Evolutionary conservation across 2,888 invertebrate species (phyloP).

Genomic region (Amiota mariae): DNA sequence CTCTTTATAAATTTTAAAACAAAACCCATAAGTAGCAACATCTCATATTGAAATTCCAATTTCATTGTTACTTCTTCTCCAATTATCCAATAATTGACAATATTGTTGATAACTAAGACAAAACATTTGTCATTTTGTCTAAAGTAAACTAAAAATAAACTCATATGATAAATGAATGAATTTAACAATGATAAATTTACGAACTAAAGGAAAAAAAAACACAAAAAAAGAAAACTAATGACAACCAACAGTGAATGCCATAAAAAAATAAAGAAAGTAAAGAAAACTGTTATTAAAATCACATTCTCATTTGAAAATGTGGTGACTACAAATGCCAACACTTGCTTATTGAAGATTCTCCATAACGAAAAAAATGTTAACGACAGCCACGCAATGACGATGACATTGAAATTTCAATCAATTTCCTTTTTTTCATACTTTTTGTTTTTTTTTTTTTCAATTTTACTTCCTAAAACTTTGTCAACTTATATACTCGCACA

Average conservation of each 20-base stretch:
- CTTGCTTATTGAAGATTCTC: background rate
- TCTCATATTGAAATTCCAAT: too few species aligned
- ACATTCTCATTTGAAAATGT: background rate
- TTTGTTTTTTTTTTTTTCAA: background rate
- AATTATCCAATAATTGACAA: too few species aligned
- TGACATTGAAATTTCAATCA: conserved; percentile 12
- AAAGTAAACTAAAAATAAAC: too few species aligned
- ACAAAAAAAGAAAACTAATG: too few species aligned
- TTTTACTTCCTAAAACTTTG: background rate
- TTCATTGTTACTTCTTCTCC: too few species aligned
- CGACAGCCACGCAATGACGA: background rate
- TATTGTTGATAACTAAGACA: too few species aligned
- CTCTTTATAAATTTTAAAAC: too few species aligned
- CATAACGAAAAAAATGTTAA: background rate
- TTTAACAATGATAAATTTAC: too few species aligned
- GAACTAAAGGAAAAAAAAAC: too few species aligned
- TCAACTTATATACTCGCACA: background rate
- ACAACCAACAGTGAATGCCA: background rate
- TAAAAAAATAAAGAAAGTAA: background rate
- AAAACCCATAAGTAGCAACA: too few species aligned
- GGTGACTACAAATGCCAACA: conserved; percentile 8
- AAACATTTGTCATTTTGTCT: too few species aligned
- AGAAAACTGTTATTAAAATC: conserved; percentile 11
- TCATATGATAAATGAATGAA: too few species aligned
- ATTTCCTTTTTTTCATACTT: conserved; percentile 1